Evolutionary conservation across 2,113 vertebrate species (phyloP).

Genomic region (Gambusia affinis): DNA sequence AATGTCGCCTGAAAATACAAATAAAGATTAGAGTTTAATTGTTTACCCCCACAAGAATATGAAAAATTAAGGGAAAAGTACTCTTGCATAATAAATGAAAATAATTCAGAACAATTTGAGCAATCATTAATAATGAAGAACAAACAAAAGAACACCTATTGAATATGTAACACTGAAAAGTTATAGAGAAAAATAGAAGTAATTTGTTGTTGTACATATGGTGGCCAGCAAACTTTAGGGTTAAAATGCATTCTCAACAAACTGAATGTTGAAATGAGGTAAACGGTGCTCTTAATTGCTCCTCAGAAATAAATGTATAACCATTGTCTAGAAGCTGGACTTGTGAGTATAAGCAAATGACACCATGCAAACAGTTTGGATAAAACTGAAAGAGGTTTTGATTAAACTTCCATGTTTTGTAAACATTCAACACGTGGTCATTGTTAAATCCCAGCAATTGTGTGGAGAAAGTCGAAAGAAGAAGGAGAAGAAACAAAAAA

Average conservation of each 20-base stretch:
- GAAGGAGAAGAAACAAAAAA: not conserved
- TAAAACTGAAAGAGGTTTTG: constrained; percentile 67
- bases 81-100: not conserved
- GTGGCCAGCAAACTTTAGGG: not conserved
- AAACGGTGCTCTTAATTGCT: constrained; percentile 13
- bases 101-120: not conserved
- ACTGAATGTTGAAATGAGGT: constrained; percentile 8
- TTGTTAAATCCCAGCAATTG: constrained; percentile 46
- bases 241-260: not conserved
- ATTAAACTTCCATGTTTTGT: constrained; percentile 66
- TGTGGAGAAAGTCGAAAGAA: constrained; percentile 15
- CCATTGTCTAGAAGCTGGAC: constrained; percentile 52
- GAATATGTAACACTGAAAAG: not conserved
- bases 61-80: not conserved
- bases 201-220: not conserved
- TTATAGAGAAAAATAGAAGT: not conserved
- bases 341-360: constrained; percentile 67
- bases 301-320: constrained; percentile 34
- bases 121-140: not conserved
- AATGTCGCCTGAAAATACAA: not conserved
- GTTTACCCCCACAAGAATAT: not conserved
- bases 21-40: not conserved
- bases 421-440: constrained; percentile 70
- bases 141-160: not conserved
- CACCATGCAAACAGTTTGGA: constrained; percentile 62